Evolutionary conservation across 2,113 vertebrate genomes (phyloP).

Genomic region (Murina feae): DNA sequence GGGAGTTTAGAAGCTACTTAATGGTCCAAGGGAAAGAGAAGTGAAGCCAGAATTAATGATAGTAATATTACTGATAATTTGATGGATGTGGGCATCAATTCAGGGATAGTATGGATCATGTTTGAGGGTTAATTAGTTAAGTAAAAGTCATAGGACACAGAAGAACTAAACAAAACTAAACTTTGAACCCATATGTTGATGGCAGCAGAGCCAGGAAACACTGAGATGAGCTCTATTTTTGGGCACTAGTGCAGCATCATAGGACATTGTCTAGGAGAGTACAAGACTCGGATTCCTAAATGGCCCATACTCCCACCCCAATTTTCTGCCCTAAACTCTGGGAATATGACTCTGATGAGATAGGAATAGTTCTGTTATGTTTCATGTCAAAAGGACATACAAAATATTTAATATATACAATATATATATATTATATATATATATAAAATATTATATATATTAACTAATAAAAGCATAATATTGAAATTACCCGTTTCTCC

Average conservation of each 20-base stretch:
- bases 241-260: background rate
- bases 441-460: too few species aligned
- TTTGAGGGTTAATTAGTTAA: background rate
- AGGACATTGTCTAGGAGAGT: background rate
- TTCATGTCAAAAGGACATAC: background rate
- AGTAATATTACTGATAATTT: background rate
- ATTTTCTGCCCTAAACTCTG: background rate
- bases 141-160: background rate
- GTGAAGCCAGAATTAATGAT: background rate
- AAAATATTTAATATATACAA: too few species aligned
- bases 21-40: background rate
- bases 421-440: too few species aligned
- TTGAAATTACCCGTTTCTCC: too few species aligned
- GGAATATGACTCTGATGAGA: background rate
- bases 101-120: background rate
- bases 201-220: background rate
- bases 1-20: background rate
- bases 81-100: background rate
- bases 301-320: accelerated
- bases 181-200: background rate
- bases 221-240: background rate
- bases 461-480: too few species aligned
- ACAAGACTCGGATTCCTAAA: background rate
- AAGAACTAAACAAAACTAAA: background rate
- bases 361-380: background rate